Base-by-base conservation (phyloP, 2,888 invertebrate species). In the Caenorhabditis sp. region DNA sequence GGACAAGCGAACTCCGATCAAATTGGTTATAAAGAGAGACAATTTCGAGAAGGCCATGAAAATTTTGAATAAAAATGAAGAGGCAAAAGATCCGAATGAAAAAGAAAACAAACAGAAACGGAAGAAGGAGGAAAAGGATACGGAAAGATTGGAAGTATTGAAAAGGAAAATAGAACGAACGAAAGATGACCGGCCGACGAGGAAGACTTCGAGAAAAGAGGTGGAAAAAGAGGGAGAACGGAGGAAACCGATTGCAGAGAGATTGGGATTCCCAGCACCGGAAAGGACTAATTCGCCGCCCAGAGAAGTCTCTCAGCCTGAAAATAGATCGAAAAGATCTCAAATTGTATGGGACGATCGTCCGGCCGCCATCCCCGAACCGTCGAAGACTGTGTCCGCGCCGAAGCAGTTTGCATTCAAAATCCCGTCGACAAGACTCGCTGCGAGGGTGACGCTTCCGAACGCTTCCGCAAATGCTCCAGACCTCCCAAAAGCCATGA, bases 331-430 rank as follows among this genome's bases (percentile, higher is more conserved):
- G 2, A 58, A 58, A 32, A 61, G 37, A 26, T 8, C 46, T 6
- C 48, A 46, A 8, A 66, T 66, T 32, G 48, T 56, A 0, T 66
- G 66, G 66, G 15, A 20, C 5, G 32, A 53, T n/a, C n/a, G n/a
- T n/a, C n/a, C n/a, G n/a, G 17, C 11, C n/a, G n/a, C 15, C 13
- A 15, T n/a, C n/a, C n/a, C 32, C 22, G 37, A 53, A 13, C 8
- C 11, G 20, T 17, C 20, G 15, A 2, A 3, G 9, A 3, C 24
- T 2, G 24, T 37, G 22, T 26, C 1, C 1, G 30, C 20, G 1
- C 7, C 24, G 1, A 26, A 17, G 2, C 45, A 7, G 6, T 5
- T 48, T 13, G 26, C n/a, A 17, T 27, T 43, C 37, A 62, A 46
- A 22, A 59, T 30, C 15, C 24, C 46, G n/a, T n/a, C 17, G 15